phyloP scores from a whole-genome alignment of 2,888 invertebrate species.

The Bombyx huttoni region DNA sequence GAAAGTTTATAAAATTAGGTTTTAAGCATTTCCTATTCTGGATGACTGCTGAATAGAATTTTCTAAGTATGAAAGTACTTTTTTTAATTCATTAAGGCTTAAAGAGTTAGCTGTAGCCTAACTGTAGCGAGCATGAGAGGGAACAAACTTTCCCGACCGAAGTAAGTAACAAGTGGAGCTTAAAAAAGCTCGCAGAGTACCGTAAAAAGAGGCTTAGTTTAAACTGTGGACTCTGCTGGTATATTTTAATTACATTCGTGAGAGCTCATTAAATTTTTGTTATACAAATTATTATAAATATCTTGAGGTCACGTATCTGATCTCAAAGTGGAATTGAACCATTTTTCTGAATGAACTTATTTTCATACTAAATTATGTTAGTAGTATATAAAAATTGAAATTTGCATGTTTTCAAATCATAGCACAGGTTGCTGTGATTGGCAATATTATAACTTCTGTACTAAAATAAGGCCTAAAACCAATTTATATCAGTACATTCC shows the following conservation, averaged over 20 bases:
- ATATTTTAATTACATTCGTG: background rate
- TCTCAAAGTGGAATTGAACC: too few relatives aligned
- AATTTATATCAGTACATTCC: too few relatives aligned
- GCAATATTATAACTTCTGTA: too few relatives aligned
- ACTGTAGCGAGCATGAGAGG: constrained; percentile 35
- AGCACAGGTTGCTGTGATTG: too few relatives aligned
- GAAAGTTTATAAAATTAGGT: too few relatives aligned
- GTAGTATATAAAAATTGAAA: too few relatives aligned
- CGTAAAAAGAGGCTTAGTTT: constrained; percentile 25
- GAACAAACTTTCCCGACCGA: constrained; percentile 23
- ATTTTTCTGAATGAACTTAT: too few relatives aligned
- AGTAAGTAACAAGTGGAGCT: constrained; percentile 22
- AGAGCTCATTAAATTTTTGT: background rate
- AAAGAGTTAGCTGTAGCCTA: constrained; percentile 10
- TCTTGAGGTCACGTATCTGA: too few relatives aligned
- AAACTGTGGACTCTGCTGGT: constrained; percentile 24
- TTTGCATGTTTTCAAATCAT: too few relatives aligned
- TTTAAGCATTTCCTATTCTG: background rate
- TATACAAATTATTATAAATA: too few relatives aligned
- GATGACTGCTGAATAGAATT: background rate
- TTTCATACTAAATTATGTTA: too few relatives aligned
- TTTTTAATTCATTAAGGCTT: constrained; percentile 12
- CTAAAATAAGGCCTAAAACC: too few relatives aligned
- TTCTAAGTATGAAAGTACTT: background rate
- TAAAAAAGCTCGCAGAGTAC: constrained; percentile 14